Evolutionary conservation across 1,140 invertebrate species (phyloP).

Genomic region (Venturia canescens): DNA sequence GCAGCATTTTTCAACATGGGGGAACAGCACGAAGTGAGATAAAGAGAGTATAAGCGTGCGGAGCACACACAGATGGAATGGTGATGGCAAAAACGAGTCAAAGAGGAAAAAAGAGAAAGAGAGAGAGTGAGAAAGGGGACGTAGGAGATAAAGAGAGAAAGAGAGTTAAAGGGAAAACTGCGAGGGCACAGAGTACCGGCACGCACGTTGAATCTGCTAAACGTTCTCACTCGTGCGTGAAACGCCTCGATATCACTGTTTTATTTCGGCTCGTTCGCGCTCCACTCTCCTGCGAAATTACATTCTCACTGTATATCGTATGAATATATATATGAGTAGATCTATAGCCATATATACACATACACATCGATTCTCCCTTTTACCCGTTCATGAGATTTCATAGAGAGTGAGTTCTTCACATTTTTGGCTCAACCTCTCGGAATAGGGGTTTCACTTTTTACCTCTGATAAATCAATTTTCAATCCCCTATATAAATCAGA

Average conservation of each 20-base stretch:
- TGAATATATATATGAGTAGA: conserved; percentile 11
- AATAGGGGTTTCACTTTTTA: conserved; percentile 8
- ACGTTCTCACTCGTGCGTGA: conserved; percentile 77
- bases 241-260: conserved; percentile 78
- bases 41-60: conserved; percentile 33
- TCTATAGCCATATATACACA: no score
- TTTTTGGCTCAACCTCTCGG: neutral
- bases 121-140: conserved; percentile 34
- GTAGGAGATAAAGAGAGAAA: conserved; percentile 42
- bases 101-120: conserved; percentile 41
- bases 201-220: conserved; percentile 76
- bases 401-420: conserved; percentile 18
- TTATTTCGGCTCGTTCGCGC: conserved; percentile 72
- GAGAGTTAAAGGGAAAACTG: conserved; percentile 58
- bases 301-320: conserved; percentile 59
- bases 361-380: conserved; percentile 60
- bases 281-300: conserved; percentile 54
- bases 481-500: conserved; percentile 1
- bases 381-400: conserved; percentile 47
- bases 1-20: conserved; percentile 75
- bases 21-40: conserved; percentile 47
- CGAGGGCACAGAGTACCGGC: conserved; percentile 61
- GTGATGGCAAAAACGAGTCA: conserved; percentile 39
- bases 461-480: conserved; percentile 26
- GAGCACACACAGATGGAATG: conserved; percentile 15